Evolutionary conservation across 2,797 vertebrate genomes (phyloP).

Genomic region (Tamandua tetradactyla): DNA sequence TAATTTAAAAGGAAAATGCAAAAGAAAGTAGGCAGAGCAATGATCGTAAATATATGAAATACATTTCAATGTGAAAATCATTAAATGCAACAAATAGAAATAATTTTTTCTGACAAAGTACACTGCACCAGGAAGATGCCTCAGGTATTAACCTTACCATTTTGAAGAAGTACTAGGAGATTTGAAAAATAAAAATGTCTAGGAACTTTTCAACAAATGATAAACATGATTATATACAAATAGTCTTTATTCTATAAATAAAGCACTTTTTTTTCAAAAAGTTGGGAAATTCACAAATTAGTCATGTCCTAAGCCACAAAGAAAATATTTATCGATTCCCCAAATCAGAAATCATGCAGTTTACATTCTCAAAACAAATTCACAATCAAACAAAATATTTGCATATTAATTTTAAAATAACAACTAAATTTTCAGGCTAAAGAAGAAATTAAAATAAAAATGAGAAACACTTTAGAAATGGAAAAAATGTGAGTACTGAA

Average conservation of each 20-base stretch:
- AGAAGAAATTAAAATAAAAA: slow-evolving; percentile 22
- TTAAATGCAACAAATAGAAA: background rate
- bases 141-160: background rate
- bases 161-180: background rate
- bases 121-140: background rate
- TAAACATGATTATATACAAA: background rate
- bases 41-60: background rate
- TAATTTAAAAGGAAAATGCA: background rate
- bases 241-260: background rate
- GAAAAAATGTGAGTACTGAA: background rate
- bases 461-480: background rate
- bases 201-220: background rate
- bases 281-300: background rate
- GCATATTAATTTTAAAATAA: background rate
- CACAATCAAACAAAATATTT: background rate
- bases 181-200: background rate
- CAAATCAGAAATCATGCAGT: background rate
- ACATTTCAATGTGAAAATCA: background rate
- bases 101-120: background rate
- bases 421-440: background rate
- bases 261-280: background rate
- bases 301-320: background rate
- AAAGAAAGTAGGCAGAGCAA: background rate
- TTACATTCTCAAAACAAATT: background rate
- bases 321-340: background rate